Evolutionary conservation across 2,797 vertebrate genomes (phyloP), one percentile per base, ranked within the genome.

Genomic region (Knipowitschia caucasica): DNA sequence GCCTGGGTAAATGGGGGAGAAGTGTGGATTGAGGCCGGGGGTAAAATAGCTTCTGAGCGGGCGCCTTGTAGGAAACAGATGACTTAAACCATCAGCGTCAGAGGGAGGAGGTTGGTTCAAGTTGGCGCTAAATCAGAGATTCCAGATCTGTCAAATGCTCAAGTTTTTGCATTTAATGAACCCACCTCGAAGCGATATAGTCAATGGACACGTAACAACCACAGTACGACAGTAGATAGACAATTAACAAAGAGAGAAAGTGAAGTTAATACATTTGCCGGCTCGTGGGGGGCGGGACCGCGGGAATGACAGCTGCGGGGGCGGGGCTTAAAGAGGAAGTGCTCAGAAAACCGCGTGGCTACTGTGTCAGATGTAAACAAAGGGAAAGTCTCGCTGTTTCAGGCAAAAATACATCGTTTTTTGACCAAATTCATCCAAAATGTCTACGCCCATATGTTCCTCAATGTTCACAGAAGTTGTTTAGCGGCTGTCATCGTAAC

Each of bases 301-400:
- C 2, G 0, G 15, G 31, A 42, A 53, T 86, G 86, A 87, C 87
- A 85, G 80, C 61, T 70, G 69, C 62, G 2, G 57, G 70, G 82
- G 82, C 79, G 86, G 70, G 0, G 42, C 50, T 34, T 67, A 5
- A 45, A 39, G 26, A 29, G 87, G 88, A 91, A 89, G 76, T 54
- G 40, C 26, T 12, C 53, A 1, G 67, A 58, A 50, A 88, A 51
- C 90, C 87, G 85, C 86, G 80, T 90, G 88, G 89, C 80, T 84
- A 77, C 59, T 63, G 50, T 49, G 69, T 69, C 75, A 80, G 84
- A 88, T 86, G 89, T 91, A 92, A 92, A 92, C 91, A 92, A 90
- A 87, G 71, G 58, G 18, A 42, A 3, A 26, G 20, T 50, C 21
- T 23, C 34, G 5, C 2, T n/a, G n/a, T 72, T 73, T 59, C 21